phyloP scores from a whole-genome alignment of 2,888 invertebrate genomes.

The Pantelozetes paolii region DNA sequence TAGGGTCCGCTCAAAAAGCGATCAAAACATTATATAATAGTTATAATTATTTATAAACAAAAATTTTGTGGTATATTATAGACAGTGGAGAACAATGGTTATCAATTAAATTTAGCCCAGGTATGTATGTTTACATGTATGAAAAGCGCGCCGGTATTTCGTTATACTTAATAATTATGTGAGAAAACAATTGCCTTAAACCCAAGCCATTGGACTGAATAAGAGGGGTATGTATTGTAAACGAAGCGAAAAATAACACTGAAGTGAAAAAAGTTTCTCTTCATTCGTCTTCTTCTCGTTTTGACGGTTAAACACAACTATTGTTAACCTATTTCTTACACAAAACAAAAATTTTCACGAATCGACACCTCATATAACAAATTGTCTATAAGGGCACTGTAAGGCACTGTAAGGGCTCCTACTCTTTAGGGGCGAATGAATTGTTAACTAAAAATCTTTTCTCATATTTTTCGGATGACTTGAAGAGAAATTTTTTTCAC shows the following conservation, averaged over 20 bases:
- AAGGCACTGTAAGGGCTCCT: no score
- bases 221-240: not conserved
- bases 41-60: not conserved
- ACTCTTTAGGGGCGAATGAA: conserved; percentile 12
- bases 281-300: not conserved
- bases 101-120: not conserved
- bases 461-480: not conserved
- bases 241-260: conserved; percentile 10
- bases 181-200: not conserved
- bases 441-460: conserved; percentile 5
- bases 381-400: not conserved
- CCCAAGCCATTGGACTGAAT: not conserved
- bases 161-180: not conserved
- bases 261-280: not conserved
- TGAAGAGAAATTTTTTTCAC: not conserved
- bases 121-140: not conserved
- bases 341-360: not conserved
- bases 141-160: not conserved
- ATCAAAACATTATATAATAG: not conserved
- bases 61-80: conserved; percentile 15
- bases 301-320: not conserved
- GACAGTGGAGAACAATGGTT: not conserved
- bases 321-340: conserved; percentile 22
- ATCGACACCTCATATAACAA: conserved; percentile 34
- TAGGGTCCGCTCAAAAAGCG: not conserved